Conservation (phyloP, 2,888 invertebrate genomes). For the Coenonympha arcania region DNA sequence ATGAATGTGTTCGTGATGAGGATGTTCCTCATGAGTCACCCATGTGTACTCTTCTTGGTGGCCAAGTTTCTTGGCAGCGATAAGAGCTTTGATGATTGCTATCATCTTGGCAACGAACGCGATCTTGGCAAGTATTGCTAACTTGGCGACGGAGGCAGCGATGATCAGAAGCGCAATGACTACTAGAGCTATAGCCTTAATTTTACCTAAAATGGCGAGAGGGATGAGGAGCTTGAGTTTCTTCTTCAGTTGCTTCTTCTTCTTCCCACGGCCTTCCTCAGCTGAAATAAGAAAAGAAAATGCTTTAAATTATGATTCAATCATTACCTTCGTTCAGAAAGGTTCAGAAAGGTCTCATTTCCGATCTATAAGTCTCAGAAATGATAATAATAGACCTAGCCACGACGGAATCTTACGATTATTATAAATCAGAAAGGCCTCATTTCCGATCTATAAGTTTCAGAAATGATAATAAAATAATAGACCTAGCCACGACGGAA, state of each 20-base stretch:
- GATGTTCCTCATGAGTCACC: slow-evolving; percentile 46
- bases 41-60: slow-evolving; percentile 48
- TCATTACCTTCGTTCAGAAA: too few species aligned
- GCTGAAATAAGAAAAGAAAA: slow-evolving; percentile 19
- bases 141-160: slow-evolving; percentile 80
- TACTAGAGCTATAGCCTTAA: slow-evolving; percentile 78
- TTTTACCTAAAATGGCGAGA: slow-evolving; percentile 76
- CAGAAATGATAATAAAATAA: too few species aligned
- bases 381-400: too few species aligned
- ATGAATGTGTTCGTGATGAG: slow-evolving; percentile 21
- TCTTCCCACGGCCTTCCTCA: slow-evolving; percentile 74
- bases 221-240: slow-evolving; percentile 63
- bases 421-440: too few species aligned
- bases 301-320: background rate
- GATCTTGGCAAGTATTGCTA: slow-evolving; percentile 82
- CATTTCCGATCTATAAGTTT: too few species aligned
- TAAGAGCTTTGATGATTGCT: slow-evolving; percentile 51
- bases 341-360: too few species aligned
- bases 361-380: too few species aligned
- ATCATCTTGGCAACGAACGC: slow-evolving; percentile 75
- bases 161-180: slow-evolving; percentile 79
- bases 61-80: slow-evolving; percentile 57
- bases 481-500: too few species aligned
- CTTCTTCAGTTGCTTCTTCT: slow-evolving; percentile 79
- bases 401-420: too few species aligned